Percentiles rank a stretch among this genome's conserved stretches.
Conservation (phyloP, 2,797 vertebrate genomes). For the Chelonia mydas region DNA sequence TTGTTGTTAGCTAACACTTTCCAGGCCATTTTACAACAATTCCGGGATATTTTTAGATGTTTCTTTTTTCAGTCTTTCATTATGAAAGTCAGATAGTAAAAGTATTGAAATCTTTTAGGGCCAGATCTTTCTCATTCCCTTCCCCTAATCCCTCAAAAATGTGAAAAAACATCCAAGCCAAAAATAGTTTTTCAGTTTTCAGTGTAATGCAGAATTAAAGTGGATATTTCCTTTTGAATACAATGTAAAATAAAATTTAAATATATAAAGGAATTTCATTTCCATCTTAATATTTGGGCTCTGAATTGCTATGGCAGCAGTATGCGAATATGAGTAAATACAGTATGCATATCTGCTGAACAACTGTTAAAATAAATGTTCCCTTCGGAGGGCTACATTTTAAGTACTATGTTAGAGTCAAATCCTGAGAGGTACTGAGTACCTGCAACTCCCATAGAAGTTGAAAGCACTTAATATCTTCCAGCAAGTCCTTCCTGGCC, state of each 20-base stretch:
- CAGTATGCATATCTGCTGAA: not conserved
- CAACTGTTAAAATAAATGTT: not conserved
- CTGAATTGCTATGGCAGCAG: not conserved
- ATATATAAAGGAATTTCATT: not conserved
- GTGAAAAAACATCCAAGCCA: not conserved
- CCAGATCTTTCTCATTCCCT: not conserved
- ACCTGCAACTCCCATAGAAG: conserved; percentile 44
- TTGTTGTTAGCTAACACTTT: conserved; percentile 4
- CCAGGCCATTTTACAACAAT: not conserved
- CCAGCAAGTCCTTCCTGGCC: not conserved
- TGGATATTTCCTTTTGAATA: not conserved
- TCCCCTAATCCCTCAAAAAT: not conserved
- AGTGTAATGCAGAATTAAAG: not conserved
- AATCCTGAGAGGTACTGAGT: not conserved
- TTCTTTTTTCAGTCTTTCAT: not conserved
- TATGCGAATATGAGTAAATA: not conserved
- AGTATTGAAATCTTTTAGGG: not conserved
- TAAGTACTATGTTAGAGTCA: not conserved
- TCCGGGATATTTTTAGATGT: not conserved
- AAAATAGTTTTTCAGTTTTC: not conserved
- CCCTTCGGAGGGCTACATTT: not conserved
- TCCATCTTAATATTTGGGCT: not conserved
- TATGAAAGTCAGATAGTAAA: not conserved
- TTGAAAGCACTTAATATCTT: not conserved
- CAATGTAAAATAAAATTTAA: not conserved